These are phyloP conservation scores for Perca flavescens DNA, from an alignment of 2,113 vertebrate genomes.

Conservation along the genomic window DNA sequence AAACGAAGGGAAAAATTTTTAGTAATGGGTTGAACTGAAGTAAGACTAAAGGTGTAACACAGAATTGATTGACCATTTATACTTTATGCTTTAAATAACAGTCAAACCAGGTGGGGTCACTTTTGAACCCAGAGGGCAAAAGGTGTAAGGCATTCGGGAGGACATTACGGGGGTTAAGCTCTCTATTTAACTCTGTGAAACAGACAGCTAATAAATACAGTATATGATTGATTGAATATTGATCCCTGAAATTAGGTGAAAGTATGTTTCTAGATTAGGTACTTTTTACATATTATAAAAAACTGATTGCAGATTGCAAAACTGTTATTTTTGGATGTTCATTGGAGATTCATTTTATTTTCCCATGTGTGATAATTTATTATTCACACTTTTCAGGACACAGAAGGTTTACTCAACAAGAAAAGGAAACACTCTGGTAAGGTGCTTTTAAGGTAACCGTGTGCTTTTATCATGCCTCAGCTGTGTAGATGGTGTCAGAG, in stretches of 20 bases:
- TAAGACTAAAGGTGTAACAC: no score
- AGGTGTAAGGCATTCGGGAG: no score
- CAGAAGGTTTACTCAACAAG: slow-evolving; percentile 85
- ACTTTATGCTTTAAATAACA: no score
- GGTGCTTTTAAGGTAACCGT: slow-evolving; percentile 64
- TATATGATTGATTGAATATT: background rate
- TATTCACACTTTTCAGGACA: slow-evolving; percentile 79
- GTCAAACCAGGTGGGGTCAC: no score
- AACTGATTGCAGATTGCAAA: no score
- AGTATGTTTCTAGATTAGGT: no score
- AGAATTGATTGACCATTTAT: no score
- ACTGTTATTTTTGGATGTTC: background rate
- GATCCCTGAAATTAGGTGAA: no score
- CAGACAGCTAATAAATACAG: background rate
- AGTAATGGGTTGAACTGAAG: no score
- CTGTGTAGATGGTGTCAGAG: background rate
- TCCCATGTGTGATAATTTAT: background rate
- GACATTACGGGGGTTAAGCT: background rate
- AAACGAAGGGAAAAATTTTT: no score
- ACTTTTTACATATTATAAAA: no score
- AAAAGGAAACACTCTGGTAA: slow-evolving; percentile 87
- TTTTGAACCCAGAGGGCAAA: no score
- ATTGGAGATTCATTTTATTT: background rate
- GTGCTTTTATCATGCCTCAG: background rate
- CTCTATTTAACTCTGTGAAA: background rate